phyloP scores from a whole-genome alignment of 2,888 invertebrate species.

The Seladonia tumulorum region DNA sequence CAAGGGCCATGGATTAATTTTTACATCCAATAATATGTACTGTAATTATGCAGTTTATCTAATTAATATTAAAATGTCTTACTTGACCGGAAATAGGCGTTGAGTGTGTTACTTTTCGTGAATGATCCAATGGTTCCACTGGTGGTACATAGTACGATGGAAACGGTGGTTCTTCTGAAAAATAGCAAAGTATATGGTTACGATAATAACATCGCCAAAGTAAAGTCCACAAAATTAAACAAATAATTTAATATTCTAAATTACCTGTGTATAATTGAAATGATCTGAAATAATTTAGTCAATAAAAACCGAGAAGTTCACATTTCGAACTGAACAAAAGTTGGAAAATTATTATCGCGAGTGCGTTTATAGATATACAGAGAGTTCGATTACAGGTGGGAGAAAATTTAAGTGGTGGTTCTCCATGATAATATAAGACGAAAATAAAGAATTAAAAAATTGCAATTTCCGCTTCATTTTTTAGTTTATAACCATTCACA shows the following conservation, averaged over 20 bases:
- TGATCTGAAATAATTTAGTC: background rate
- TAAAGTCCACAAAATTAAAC: background rate
- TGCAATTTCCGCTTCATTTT: too few species aligned
- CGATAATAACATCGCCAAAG: background rate
- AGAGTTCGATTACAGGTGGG: too few species aligned
- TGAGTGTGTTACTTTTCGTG: slow-evolving; percentile 46
- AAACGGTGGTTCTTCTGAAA: slow-evolving; percentile 79
- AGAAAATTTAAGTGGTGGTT: too few species aligned
- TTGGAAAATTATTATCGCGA: too few species aligned
- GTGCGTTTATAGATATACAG: too few species aligned
- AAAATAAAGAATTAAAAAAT: too few species aligned
- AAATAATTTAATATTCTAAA: background rate
- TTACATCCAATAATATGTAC: background rate
- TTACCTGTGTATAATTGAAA: background rate
- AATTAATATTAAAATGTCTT: slow-evolving; percentile 17
- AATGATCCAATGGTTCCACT: slow-evolving; percentile 72
- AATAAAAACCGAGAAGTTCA: too few species aligned
- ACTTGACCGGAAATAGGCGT: slow-evolving; percentile 82
- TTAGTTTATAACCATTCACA: too few species aligned
- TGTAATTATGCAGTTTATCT: background rate
- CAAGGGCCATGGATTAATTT: background rate
- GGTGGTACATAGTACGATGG: slow-evolving; percentile 77
- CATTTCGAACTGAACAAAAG: too few species aligned
- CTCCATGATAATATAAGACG: too few species aligned
- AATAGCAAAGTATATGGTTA: background rate